These are phyloP conservation scores for Aldrovandia affinis DNA, from an alignment of 2,797 vertebrate species.

Conservation along the genomic window DNA sequence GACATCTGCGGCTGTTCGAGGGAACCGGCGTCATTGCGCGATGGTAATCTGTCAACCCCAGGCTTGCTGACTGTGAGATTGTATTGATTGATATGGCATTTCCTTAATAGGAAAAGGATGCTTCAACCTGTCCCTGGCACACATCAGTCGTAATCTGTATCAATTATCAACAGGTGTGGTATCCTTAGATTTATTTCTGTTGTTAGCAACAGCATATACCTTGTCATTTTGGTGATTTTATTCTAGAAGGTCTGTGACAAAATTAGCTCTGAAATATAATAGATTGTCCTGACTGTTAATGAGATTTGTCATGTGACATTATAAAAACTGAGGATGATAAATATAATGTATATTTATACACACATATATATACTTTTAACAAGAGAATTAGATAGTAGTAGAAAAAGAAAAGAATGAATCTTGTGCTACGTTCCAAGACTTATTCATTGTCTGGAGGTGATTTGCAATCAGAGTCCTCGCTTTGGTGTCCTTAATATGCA, in stretches of 20 bases:
- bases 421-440: no score
- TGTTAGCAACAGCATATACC: neutral
- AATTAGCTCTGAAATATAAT: neutral
- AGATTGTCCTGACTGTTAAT: neutral
- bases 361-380: neutral
- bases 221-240: neutral
- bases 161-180: neutral
- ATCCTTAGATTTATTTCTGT: neutral
- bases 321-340: neutral
- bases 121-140: neutral
- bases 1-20: neutral
- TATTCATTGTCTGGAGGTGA: constrained; percentile 28
- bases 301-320: neutral
- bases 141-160: neutral
- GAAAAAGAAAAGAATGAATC: no score
- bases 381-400: no score
- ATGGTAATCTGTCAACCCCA: constrained; percentile 19
- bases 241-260: neutral
- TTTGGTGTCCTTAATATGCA: neutral
- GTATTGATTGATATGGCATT: neutral
- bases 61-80: neutral
- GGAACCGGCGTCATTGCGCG: neutral
- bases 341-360: neutral
- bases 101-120: neutral
- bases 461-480: constrained; percentile 32